Evolutionary conservation across 2,888 invertebrate species (phyloP).

Genomic region (Xanthia icteritia): DNA sequence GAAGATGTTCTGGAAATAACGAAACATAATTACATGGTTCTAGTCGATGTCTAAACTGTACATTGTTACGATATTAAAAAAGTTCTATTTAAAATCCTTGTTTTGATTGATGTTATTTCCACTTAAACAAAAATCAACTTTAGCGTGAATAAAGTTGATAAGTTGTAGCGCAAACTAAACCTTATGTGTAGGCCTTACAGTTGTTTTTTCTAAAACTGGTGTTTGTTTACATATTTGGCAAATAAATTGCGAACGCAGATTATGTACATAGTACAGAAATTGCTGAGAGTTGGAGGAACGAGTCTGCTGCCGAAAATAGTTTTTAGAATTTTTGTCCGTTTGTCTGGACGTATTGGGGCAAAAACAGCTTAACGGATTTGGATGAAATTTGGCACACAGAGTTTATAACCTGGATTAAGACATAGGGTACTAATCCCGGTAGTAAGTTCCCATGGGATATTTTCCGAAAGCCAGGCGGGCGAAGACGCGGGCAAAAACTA

Average conservation of each 20-base stretch:
- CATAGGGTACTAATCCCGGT: not conserved
- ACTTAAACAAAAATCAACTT: no score
- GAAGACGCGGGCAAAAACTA: not conserved
- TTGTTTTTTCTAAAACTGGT: no score
- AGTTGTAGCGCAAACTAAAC: no score
- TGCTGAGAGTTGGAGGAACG: not conserved
- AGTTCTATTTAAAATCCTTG: no score
- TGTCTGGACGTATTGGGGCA: not conserved
- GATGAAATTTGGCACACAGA: not conserved
- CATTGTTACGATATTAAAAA: not conserved
- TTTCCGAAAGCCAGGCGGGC: not conserved
- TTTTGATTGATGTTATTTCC: no score
- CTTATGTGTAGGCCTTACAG: no score
- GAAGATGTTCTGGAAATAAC: conserved; percentile 82
- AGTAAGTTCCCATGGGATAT: not conserved
- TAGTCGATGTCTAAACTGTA: not conserved
- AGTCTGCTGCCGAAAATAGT: not conserved
- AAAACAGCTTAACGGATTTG: not conserved
- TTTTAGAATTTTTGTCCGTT: not conserved
- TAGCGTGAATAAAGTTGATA: no score
- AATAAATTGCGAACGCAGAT: no score
- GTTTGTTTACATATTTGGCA: no score
- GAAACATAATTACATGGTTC: not conserved
- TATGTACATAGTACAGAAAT: not conserved
- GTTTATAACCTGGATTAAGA: not conserved